phyloP scores from a whole-genome alignment of 92 coral and sea anemone species.

The Paragorgia papillata region DNA sequence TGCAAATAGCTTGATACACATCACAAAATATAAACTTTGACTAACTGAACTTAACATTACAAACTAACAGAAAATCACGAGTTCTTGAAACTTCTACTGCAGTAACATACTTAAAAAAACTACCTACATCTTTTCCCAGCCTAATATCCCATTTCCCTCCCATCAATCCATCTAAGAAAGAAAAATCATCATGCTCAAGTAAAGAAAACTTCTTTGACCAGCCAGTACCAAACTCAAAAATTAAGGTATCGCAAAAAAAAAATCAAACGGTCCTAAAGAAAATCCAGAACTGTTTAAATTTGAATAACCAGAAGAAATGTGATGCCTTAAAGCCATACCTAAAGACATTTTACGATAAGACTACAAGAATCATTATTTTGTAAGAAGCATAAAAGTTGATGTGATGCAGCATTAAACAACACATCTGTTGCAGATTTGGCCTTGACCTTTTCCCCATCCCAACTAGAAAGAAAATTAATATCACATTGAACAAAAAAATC shows the following conservation, averaged over 20 bases:
- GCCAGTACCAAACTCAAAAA: constrained; percentile 32
- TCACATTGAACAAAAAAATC: too few species aligned
- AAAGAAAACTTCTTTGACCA: constrained; percentile 8
- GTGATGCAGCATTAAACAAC: constrained; percentile 18
- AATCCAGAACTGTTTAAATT: constrained; percentile 21
- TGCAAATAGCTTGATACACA: constrained; percentile 12
- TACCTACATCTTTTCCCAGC: constrained; percentile 31
- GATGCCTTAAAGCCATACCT: constrained; percentile 10
- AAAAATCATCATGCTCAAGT: constrained; percentile 41
- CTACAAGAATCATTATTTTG: constrained; percentile 19
- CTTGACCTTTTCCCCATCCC: constrained; percentile 42
- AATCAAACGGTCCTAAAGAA: constrained; percentile 32
- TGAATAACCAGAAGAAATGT: constrained; percentile 23
- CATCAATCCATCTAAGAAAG: constrained; percentile 25
- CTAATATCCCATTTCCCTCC: constrained; percentile 28
- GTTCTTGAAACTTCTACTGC: constrained; percentile 15
- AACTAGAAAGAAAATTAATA: constrained; percentile 5
- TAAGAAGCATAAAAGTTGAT: constrained; percentile 2
- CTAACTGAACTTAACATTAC: constrained; percentile 31
- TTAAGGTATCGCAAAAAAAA: constrained; percentile 32
- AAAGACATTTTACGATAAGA: constrained; percentile 16
- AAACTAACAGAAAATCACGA: constrained; percentile 12
- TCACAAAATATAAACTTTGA: constrained; percentile 29
- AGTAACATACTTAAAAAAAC: constrained; percentile 36
- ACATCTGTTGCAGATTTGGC: constrained; percentile 18